Percentiles rank a stretch among this genome's conserved stretches.
These are phyloP conservation scores for Choristoneura rosaceana DNA, from an alignment of 2,888 invertebrate species.

Conservation along the genomic window DNA sequence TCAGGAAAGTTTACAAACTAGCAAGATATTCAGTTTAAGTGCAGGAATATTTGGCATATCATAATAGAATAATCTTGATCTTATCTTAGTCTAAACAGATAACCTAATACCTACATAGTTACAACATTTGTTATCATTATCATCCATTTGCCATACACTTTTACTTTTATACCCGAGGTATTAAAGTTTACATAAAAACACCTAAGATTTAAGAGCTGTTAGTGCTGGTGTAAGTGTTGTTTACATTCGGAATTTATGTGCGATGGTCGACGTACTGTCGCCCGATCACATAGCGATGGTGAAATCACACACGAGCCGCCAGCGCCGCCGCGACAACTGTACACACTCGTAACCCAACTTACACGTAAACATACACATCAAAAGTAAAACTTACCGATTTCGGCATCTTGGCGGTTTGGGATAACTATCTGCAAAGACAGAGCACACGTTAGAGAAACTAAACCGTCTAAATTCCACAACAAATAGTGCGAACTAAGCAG, in stretches of 20 bases:
- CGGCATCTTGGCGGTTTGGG: conserved; percentile 86
- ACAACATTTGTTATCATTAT: conserved; percentile 57
- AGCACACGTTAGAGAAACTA: conserved; percentile 61
- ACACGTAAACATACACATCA: conserved; percentile 44
- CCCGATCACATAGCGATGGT: conserved; percentile 73
- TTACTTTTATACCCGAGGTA: conserved; percentile 52
- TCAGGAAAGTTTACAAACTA: neutral
- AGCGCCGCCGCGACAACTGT: conserved; percentile 41
- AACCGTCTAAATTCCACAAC: conserved; percentile 58
- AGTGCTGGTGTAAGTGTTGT: conserved; percentile 26
- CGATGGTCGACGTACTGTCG: conserved; percentile 60
- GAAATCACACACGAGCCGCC: conserved; percentile 71
- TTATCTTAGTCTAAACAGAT: conserved; percentile 54
- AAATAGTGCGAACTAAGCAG: conserved; percentile 47
- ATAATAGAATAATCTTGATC: conserved; percentile 48
- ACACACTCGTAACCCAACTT: conserved; percentile 40
- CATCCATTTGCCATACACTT: conserved; percentile 49
- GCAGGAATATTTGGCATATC: conserved; percentile 39
- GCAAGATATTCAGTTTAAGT: conserved; percentile 6
- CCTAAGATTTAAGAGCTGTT: conserved; percentile 15
- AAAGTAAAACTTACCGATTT: conserved; percentile 85
- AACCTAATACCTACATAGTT: conserved; percentile 53
- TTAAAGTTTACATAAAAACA: conserved; percentile 17
- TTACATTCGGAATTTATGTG: conserved; percentile 49
- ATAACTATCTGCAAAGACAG: conserved; percentile 80